Evolutionary conservation across 2,113 vertebrate genomes (phyloP).

Genomic region (Mola mola): DNA sequence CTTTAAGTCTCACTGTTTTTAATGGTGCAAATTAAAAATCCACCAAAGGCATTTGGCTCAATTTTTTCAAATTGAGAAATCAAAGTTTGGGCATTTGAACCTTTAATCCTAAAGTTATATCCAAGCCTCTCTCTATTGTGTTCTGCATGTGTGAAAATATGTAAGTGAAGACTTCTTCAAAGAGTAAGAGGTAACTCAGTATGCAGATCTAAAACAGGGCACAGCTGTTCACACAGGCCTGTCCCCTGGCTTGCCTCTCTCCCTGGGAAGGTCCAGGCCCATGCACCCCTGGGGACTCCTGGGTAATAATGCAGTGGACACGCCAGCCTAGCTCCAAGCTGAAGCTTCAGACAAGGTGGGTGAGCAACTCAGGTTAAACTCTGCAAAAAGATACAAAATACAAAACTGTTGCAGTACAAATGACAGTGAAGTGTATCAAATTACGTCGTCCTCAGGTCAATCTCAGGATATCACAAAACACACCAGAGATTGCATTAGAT

Average conservation of each 20-base stretch:
- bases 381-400: constrained; percentile 9
- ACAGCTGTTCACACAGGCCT: constrained; percentile 80
- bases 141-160: constrained; percentile 76
- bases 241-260: constrained; percentile 62
- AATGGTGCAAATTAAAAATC: constrained; percentile 35
- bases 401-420: background rate
- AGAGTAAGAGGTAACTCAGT: constrained; percentile 77
- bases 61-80: constrained; percentile 57
- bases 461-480: no score
- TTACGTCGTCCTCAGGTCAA: no score
- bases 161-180: constrained; percentile 80
- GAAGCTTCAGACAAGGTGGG: constrained; percentile 60
- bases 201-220: constrained; percentile 77
- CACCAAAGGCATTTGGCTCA: constrained; percentile 35
- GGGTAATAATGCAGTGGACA: constrained; percentile 74
- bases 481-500: no score
- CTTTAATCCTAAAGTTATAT: constrained; percentile 49
- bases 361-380: constrained; percentile 49
- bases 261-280: constrained; percentile 56
- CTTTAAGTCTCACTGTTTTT: constrained; percentile 18
- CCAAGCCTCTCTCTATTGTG: constrained; percentile 58
- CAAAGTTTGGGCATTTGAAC: constrained; percentile 59
- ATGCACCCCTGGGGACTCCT: constrained; percentile 69
- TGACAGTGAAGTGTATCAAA: no score
- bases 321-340: constrained; percentile 51